Base-by-base conservation (phyloP, 92 coral and sea anemone species). In the Umimayanthus chanpuru region DNA sequence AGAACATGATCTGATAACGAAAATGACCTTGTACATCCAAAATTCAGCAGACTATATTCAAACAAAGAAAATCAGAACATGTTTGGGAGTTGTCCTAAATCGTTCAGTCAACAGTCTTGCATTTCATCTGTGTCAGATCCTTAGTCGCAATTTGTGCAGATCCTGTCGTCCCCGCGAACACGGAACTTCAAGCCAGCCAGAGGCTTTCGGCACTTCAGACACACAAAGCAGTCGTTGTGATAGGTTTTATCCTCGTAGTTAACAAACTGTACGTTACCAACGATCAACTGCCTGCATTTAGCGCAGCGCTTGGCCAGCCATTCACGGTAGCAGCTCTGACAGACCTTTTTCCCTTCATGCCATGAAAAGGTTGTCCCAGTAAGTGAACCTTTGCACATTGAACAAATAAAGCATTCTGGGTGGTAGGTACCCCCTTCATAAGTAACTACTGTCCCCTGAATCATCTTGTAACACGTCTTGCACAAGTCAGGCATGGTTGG, bases 151-250 rank as follows among this genome's bases (percentile, higher is more conserved):
- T 75, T 50, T 86, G 85, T 90, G 85, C 93, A 90, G 80, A 90
- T 87, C 26, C 90, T 85, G 36, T 87, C 89, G 55, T 90, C 93
- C 38, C 89, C 85, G 20, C 89, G 90, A 32, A 90, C 85, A 39
- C 93, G 93, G 55, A 90, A 90, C 80, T 90, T 90, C 85, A 86
- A 32, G 3, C 93, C 93, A 9, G 93, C 90, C 88, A 90, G 85
- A 10, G 93, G 93, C 75, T 38, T 86, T 86, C 89, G 85, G 80
- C 93, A 90, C 72, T 81, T 90, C 64, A 80, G 85, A 36, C 93
- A 90, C 56, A 80, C 85, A 65, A 90, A 90, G 47, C 93, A 90
- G 3, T 86, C 88, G 39, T 89, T 88, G 79, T 90, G 93, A 23
- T 87, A 90, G 49, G 88, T 88, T 47, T 90, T 85, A 20, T 82